Base-by-base conservation (phyloP, 1,140 invertebrate species). In the Lasioglossum baleicum region DNA sequence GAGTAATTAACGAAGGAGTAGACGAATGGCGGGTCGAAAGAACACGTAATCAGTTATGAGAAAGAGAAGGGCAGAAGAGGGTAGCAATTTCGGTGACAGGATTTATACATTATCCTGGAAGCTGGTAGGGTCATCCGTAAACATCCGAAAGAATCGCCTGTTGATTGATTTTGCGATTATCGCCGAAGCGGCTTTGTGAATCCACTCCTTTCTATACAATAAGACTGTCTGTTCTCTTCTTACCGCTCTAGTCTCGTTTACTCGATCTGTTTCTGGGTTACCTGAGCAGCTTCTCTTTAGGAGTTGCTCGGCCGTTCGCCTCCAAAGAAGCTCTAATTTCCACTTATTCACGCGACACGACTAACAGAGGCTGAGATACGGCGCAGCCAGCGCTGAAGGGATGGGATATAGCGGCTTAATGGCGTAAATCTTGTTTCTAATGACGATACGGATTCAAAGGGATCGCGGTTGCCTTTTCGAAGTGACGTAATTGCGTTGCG, bases 361-460 rank as follows among this genome's bases (percentile, higher is more conserved):
- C 44, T 64, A 64, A 2, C 64, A 56, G 60, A 51, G 78, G 75
- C 75, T 56, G 75, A 79, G 83, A 75, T 70, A 60, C n/a, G 42
- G 10, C 40, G 17, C 4, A 22, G 5, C 4, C 26, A 20, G 35
- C 31, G 42, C 0, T 13, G 26, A 8, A 61, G 60, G 58, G 15
- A 15, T 15, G 4, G 51, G 13, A 53, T 53, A 53, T 53, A 72
- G 31, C 71, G 68, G 67, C 71, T 84, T 83, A 83, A 83, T 80
- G 72, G 68, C 26, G 78, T 44, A 60, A 81, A 85, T 77, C 78
- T 84, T 81, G 73, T 85, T 84, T 81, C 68, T 70, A 81, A 48
- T 78, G 73, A 35, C 58, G 63, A 51, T 17, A 42, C 48, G 61
- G 51, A 42, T 60, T 84, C 83, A 85, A 85, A 85, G 83, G 44